Evolutionary conservation across 2,113 vertebrate genomes (phyloP).

Genomic region (Agapornis roseicollis): DNA sequence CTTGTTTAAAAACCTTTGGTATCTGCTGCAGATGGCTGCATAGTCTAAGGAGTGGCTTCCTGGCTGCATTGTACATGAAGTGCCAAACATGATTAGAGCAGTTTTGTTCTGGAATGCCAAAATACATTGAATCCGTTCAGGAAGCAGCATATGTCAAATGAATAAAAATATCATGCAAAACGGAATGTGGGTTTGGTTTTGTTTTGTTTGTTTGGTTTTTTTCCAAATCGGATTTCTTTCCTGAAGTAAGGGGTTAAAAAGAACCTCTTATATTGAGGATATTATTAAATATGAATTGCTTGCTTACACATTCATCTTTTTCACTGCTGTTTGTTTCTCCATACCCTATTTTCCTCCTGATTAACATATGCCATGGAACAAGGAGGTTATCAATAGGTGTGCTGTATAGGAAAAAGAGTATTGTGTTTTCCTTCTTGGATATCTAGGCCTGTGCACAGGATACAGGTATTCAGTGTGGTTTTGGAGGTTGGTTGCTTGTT

Average conservation of each 20-base stretch:
- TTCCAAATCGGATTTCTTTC: background rate
- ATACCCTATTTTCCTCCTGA: background rate
- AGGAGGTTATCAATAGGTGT: background rate
- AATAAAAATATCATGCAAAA: slow-evolving; percentile 33
- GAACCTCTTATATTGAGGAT: background rate
- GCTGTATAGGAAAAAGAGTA: background rate
- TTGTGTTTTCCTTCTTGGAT: background rate
- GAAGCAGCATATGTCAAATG: slow-evolving; percentile 49
- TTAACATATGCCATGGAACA: background rate
- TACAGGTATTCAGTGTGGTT: background rate
- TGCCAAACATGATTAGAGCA: slow-evolving; percentile 31
- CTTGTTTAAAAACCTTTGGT: slow-evolving; percentile 28
- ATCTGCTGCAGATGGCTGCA: slow-evolving; percentile 52
- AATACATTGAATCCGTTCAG: slow-evolving; percentile 39
- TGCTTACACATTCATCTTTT: background rate
- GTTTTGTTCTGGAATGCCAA: slow-evolving; percentile 51
- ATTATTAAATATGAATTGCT: background rate
- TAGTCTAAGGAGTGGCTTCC: slow-evolving; percentile 61
- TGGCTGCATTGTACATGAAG: slow-evolving; percentile 39
- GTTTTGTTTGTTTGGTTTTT: background rate
- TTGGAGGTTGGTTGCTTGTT: accelerated
- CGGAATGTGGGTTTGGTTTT: background rate
- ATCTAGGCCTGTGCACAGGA: background rate
- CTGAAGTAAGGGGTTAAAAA: background rate
- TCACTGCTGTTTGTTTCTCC: background rate